Evolutionary conservation across 1,140 invertebrate genomes (phyloP).

Genomic region (Drosophila chauvacae): DNA sequence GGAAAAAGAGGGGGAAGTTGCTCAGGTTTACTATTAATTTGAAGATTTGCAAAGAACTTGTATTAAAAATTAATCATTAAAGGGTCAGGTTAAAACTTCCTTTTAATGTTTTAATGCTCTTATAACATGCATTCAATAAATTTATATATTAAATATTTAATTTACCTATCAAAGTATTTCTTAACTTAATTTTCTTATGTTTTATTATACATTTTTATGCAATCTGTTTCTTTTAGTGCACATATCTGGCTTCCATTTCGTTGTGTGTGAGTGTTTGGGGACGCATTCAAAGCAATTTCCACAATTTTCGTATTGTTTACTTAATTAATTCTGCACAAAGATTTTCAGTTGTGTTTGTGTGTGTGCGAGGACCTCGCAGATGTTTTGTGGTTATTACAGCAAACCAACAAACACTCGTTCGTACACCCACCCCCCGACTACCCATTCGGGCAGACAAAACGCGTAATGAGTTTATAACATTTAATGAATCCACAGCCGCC

Average conservation of each 20-base stretch:
- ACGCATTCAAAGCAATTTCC: slow-evolving; percentile 81
- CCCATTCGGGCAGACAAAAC: slow-evolving; percentile 52
- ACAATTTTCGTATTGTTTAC: slow-evolving; percentile 83
- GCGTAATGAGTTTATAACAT: slow-evolving; percentile 79
- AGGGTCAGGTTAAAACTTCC: not conserved
- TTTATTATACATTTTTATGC: not conserved
- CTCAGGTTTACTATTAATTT: no score
- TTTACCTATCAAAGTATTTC: not conserved
- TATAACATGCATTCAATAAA: not conserved
- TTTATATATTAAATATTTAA: not conserved
- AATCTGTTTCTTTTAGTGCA: not conserved
- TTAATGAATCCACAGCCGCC: slow-evolving; percentile 58
- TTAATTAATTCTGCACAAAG: slow-evolving; percentile 82
- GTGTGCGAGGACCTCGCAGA: slow-evolving; percentile 43
- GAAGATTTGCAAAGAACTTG: no score
- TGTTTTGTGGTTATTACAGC: slow-evolving; percentile 76
- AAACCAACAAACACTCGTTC: slow-evolving; percentile 47
- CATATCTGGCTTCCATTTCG: slow-evolving; percentile 13
- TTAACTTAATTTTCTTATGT: not conserved
- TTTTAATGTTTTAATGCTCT: not conserved
- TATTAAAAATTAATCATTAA: no score
- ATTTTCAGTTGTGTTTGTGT: slow-evolving; percentile 58
- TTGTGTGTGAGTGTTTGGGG: slow-evolving; percentile 58
- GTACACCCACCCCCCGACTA: not conserved
- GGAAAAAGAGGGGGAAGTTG: not conserved